phyloP scores from a whole-genome alignment of 2,797 vertebrate genomes.

The Chelonia mydas region DNA sequence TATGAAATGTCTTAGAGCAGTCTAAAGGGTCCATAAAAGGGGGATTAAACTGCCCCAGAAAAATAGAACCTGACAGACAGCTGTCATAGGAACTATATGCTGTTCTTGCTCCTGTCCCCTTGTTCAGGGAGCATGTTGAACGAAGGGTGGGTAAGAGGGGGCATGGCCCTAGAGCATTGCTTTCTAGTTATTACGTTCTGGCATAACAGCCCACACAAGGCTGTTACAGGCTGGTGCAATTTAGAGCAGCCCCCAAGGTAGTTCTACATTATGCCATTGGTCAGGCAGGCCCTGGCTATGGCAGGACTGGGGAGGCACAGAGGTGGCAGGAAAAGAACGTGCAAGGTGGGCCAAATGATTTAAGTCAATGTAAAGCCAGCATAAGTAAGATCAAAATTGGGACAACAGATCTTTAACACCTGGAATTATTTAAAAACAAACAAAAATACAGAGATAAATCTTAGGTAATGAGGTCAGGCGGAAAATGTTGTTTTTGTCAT shows the following conservation, averaged over 20 bases:
- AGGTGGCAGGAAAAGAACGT: not conserved
- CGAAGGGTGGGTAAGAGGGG: not conserved
- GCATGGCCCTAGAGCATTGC: not conserved
- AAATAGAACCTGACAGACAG: not conserved
- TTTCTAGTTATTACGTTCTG: not conserved
- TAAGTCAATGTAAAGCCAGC: not conserved
- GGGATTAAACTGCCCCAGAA: not conserved
- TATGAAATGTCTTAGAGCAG: not conserved
- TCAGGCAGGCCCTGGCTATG: not conserved
- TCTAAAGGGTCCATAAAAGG: not conserved
- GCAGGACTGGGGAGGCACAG: not conserved
- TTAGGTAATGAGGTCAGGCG: not conserved
- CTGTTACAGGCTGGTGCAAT: not conserved
- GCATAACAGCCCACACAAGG: not conserved
- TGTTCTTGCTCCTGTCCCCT: not conserved
- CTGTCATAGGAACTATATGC: not conserved
- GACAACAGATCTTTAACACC: not conserved
- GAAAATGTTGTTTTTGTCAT: not conserved
- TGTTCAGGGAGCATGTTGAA: not conserved
- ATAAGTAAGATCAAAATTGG: not conserved
- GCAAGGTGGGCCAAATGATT: not conserved
- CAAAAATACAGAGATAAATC: slow-evolving; percentile 10
- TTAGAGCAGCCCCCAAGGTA: not conserved
- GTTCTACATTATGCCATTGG: not conserved
- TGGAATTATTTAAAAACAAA: not conserved